A percentile compares a stretch with the other conserved stretches of the same genome.
phyloP scores from a whole-genome alignment of 2,888 invertebrate species.

The Parascotia fuliginaria region DNA sequence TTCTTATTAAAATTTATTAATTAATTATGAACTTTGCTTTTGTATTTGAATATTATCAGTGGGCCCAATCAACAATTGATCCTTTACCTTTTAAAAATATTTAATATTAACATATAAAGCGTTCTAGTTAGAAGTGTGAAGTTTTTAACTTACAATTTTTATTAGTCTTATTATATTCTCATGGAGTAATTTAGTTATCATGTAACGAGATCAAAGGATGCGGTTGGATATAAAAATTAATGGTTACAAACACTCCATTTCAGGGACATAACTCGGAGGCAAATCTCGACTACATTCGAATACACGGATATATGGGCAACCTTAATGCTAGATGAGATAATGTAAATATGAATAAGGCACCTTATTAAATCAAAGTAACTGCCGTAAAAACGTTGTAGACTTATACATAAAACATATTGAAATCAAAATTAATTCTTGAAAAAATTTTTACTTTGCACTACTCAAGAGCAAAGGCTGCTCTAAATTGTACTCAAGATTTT shows the following conservation, averaged over 20 bases:
- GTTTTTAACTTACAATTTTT: conserved; percentile 38
- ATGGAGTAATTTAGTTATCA: conserved; percentile 46
- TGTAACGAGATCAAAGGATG: conserved; percentile 61
- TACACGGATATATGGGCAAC: conserved; percentile 16
- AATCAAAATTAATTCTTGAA: too few species aligned
- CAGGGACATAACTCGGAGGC: conserved; percentile 63
- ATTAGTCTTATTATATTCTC: conserved; percentile 41
- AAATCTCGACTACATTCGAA: conserved; percentile 54
- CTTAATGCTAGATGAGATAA: conserved; percentile 7
- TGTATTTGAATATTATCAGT: conserved; percentile 33
- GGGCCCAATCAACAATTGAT: conserved; percentile 20
- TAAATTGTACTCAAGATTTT: too few species aligned
- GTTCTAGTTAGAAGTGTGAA: conserved; percentile 46
- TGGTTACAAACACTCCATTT: conserved; percentile 75
- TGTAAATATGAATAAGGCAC: neutral
- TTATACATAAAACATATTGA: too few species aligned
- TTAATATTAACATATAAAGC: conserved; percentile 40
- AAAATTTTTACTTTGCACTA: too few species aligned
- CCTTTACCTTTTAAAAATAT: conserved; percentile 14
- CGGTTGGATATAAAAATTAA: conserved; percentile 72
- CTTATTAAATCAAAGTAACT: too few species aligned
- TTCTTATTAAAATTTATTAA: conserved; percentile 26
- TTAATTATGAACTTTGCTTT: conserved; percentile 25
- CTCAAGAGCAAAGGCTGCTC: too few species aligned
- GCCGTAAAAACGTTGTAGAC: too few species aligned